These are phyloP conservation scores for Megaceryle torquata DNA, from an alignment of 2,113 vertebrate genomes.

Conservation along the genomic window DNA sequence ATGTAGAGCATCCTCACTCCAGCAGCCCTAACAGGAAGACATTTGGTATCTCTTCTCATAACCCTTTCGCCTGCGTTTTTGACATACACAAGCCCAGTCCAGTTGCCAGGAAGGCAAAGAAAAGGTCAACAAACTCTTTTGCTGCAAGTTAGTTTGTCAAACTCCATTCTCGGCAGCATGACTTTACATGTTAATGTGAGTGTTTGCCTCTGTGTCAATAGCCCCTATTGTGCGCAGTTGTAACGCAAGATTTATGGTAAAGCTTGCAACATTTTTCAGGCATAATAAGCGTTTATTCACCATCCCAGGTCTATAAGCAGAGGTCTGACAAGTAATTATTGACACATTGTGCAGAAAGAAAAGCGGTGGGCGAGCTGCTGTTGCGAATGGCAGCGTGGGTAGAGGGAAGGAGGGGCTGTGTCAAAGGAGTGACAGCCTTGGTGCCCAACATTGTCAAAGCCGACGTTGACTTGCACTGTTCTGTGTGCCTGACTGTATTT, in stretches of 20 bases:
- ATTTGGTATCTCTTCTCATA: background rate
- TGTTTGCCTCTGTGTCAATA: slow-evolving; percentile 68
- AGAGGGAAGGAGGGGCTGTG: slow-evolving; percentile 68
- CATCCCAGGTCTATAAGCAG: slow-evolving; percentile 68
- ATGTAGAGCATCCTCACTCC: background rate
- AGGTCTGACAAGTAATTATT: slow-evolving; percentile 77
- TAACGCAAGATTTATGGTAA: slow-evolving; percentile 71
- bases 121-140: slow-evolving; percentile 55
- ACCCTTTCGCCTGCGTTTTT: background rate
- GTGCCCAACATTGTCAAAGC: slow-evolving; percentile 79
- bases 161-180: slow-evolving; percentile 11
- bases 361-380: slow-evolving; percentile 73
- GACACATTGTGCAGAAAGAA: slow-evolving; percentile 77
- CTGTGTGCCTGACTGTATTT: slow-evolving; percentile 71
- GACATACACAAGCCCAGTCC: background rate
- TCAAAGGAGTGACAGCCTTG: slow-evolving; percentile 75
- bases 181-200: slow-evolving; percentile 47
- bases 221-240: slow-evolving; percentile 65
- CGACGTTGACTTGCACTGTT: slow-evolving; percentile 71
- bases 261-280: slow-evolving; percentile 61
- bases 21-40: background rate
- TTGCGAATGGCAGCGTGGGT: slow-evolving; percentile 72
- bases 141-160: slow-evolving; percentile 51
- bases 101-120: background rate
- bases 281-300: slow-evolving; percentile 69